Evolutionary conservation across 2,113 vertebrate genomes (phyloP).

Genomic region (Hemichromis elongatus): DNA sequence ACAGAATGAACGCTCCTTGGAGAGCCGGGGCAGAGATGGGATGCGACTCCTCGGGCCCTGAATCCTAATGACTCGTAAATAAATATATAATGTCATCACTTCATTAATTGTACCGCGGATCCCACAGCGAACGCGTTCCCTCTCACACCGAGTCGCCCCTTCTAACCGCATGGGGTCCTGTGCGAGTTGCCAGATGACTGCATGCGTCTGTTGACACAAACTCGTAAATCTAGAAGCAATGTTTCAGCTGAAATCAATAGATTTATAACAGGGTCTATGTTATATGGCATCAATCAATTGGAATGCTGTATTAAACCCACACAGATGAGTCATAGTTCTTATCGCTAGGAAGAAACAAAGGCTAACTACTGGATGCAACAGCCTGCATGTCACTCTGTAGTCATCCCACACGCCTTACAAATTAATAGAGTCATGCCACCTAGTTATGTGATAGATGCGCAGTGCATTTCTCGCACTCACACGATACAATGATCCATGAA

Average conservation of each 20-base stretch:
- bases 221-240: not conserved
- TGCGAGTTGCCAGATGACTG: not conserved
- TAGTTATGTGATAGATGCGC: not conserved
- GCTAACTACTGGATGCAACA: not conserved
- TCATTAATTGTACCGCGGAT: conserved; percentile 66
- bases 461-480: not conserved
- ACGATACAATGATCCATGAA: conserved; percentile 4
- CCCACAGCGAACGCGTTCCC: conserved; percentile 46
- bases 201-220: not conserved
- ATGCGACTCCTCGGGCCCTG: conserved; percentile 54
- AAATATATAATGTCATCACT: conserved; percentile 72
- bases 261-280: not conserved
- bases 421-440: not conserved
- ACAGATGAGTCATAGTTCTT: not conserved
- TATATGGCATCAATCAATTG: not conserved
- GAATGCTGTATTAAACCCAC: not conserved
- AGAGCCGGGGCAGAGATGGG: conserved; percentile 41
- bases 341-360: not conserved
- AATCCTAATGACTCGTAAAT: conserved; percentile 74
- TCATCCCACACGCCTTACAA: not conserved
- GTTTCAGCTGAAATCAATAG: not conserved
- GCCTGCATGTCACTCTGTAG: not conserved
- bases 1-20: conserved; percentile 59
- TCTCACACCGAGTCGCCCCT: conserved; percentile 22
- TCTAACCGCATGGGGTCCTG: not conserved